phyloP scores from a whole-genome alignment of 2,888 invertebrate genomes.

The Steinernema scapterisci region DNA sequence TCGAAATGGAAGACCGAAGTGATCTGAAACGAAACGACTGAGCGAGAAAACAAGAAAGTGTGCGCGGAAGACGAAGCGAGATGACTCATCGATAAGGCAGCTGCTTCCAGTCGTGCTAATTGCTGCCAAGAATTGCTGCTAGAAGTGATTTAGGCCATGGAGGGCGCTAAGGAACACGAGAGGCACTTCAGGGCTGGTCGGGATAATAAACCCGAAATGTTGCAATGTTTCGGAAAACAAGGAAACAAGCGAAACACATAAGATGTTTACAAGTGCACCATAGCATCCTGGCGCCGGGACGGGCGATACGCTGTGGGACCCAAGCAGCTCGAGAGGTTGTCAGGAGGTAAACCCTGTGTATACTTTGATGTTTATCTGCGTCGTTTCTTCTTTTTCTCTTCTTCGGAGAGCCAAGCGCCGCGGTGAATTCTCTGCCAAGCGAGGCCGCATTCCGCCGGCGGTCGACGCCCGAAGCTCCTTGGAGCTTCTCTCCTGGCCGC shows the following conservation, averaged over 20 bases:
- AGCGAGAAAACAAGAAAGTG: not conserved
- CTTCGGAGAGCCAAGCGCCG: not conserved
- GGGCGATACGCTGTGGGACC: not conserved
- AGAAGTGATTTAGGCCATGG: too few species aligned
- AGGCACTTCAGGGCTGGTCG: not conserved
- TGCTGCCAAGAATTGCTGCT: too few species aligned
- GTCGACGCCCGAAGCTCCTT: too few species aligned
- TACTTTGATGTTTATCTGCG: slow-evolving; percentile 4
- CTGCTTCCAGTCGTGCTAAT: not conserved
- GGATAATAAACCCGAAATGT: not conserved
- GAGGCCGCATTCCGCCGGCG: too few species aligned
- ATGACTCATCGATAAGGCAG: not conserved
- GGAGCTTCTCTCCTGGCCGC: too few species aligned
- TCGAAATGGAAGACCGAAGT: not conserved
- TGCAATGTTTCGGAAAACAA: not conserved
- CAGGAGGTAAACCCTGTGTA: not conserved
- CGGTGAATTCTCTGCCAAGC: not conserved
- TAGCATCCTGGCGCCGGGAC: not conserved
- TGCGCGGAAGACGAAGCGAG: not conserved
- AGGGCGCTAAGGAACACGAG: not conserved
- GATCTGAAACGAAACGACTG: slow-evolving; percentile 3
- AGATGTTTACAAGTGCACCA: slow-evolving; percentile 27
- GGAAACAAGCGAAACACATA: not conserved
- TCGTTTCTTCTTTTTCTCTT: too few species aligned
- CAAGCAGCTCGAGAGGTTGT: not conserved